Evolutionary conservation across 2,797 vertebrate species (phyloP), one percentile per base, ranked within the genome.

Genomic region (Coranthus polyacanthus): DNA sequence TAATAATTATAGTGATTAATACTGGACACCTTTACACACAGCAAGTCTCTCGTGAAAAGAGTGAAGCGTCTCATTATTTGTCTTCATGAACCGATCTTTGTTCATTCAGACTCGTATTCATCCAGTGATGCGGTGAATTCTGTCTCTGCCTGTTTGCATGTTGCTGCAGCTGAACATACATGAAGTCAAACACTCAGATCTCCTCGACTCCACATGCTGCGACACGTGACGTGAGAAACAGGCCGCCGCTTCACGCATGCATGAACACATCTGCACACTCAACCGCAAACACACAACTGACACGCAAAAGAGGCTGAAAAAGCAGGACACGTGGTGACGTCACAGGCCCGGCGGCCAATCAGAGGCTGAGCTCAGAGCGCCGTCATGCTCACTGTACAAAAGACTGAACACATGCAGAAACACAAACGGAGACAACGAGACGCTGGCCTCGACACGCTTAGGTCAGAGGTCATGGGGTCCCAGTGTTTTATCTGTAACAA

Each of bases 261-360:
- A 64, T 45, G 72, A 45, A 68, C 82, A 76, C 72, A 76, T 79
- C 67, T 70, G 72, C 4, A 21, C 57, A 68, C 68, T 71, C 37
- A 6, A 43, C 55, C 20, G 1, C 56, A 59, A 37, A 70, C 61
- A 53, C 45, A 41, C 42, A 15, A 18, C 24, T 41, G 62, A 75
- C 68, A 72, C 47, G 60, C 68, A 64, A 58, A 64, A 5, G 5
- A 29, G 26, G 22, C 52, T 1, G 16, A 2, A 18, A 53, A 76
- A 61, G 34, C 59, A 72, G 68, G 26, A 16, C 55, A 51, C 17
- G n/a, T 4, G 2, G 37, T 43, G 50, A 55, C 49, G 37, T 68
- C 41, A 51, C 34, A n/a, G 3, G 46, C 46, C 0, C 0, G 6
- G 7, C 12, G 9, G 13, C 39, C 1, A 43, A 49, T 39, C 46